Evolutionary conservation across 2,113 vertebrate species (phyloP), one percentile per base, ranked within the genome.

Genomic region (Piaya cayana): DNA sequence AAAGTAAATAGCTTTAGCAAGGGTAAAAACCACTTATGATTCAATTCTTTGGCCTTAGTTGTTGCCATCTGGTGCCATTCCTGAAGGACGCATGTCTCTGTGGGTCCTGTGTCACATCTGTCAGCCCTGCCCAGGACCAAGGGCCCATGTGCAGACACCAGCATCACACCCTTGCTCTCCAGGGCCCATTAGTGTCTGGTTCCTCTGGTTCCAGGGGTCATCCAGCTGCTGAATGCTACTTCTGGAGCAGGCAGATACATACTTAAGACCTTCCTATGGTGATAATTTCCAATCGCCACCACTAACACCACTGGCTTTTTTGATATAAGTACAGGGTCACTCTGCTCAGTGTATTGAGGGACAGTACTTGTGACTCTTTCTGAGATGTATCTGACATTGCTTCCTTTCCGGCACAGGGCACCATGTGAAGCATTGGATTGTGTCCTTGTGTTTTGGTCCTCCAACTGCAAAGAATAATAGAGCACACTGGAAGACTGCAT

Each of bases 61-160:
- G 42, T 63, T 92, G 67, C 56, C 26, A 11, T 34, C 19, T 83
- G 59, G 22, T 85, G 29, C 23, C 15, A 1, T 39, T 78, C 10
- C 79, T 50, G 59, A 82, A 70, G 42, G 47, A 45, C 0, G 0
- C 0, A 2, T 8, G 6, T 72, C 16, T 88, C 45, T 1, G 0
- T 32, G 34, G 19, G 36, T 76, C 23, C 36, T 79, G 2, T 60
- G 63, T 25, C 36, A 8, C 49, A 22, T 32, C 23, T 69, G 39
- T 69, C 59, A 83, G 30, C 36, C 45, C 20, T 68, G 62, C 29
- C 65, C 56, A 74, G 68, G 68, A 74, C 19, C 5, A 4, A 25
- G 27, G 17, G 10, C 10, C 30, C 22, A 16, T 42, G 7, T 65
- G 53, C 37, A 39, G 21, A 22, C 1, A 2, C 4, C 6, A 7